A percentile compares a stretch with the other conserved stretches of the same genome.
phyloP scores from a whole-genome alignment of 2,888 invertebrate species.

The Mythimna albipuncta region DNA sequence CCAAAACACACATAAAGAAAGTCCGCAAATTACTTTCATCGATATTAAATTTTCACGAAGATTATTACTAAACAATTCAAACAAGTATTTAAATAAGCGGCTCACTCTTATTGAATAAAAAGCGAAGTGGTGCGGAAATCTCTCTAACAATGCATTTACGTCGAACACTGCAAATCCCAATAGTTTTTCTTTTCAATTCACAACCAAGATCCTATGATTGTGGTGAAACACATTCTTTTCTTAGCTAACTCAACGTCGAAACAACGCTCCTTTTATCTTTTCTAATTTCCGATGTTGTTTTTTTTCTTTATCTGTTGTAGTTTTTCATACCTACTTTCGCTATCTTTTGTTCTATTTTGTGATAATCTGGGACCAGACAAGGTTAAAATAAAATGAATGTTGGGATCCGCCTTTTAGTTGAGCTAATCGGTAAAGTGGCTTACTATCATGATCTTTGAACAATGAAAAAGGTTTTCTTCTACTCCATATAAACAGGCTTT shows the following conservation, averaged over 20 bases:
- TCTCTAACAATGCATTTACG: slow-evolving; percentile 21
- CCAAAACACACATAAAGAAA: background rate
- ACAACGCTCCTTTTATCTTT: slow-evolving; percentile 55
- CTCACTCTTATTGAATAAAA: background rate
- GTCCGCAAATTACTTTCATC: background rate
- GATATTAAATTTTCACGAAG: background rate
- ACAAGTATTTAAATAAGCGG: slow-evolving; percentile 8
- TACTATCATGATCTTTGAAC: background rate
- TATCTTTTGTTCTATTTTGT: slow-evolving; percentile 16
- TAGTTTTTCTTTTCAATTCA: slow-evolving; percentile 13
- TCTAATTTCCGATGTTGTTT: slow-evolving; percentile 55
- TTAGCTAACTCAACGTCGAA: slow-evolving; percentile 27
- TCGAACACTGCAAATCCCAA: slow-evolving; percentile 13
- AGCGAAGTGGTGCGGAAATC: background rate
- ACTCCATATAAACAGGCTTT: no score
- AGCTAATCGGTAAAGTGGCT: slow-evolving; percentile 15
- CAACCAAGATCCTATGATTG: slow-evolving; percentile 25
- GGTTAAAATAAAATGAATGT: slow-evolving; percentile 19
- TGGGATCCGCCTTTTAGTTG: slow-evolving; percentile 7
- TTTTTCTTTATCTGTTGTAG: slow-evolving; percentile 31
- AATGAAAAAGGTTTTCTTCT: background rate
- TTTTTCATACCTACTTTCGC: slow-evolving; percentile 38
- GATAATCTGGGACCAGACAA: slow-evolving; percentile 20
- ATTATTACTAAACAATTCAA: background rate
- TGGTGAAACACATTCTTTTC: slow-evolving; percentile 38